phyloP scores from a whole-genome alignment of 2,888 invertebrate genomes.

The Spodoptera exigua region DNA sequence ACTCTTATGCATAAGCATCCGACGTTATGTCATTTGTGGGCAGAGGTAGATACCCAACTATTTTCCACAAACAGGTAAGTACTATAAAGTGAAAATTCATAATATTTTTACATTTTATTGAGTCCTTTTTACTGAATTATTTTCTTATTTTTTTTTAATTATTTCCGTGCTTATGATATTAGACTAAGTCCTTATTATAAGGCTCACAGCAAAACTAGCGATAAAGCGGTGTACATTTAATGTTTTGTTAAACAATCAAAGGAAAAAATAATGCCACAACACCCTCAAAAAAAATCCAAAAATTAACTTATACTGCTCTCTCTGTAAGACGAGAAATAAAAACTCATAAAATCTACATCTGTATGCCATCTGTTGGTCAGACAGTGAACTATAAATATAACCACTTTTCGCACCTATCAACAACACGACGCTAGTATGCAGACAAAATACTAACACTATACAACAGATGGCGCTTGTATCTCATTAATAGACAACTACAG shows the following conservation, averaged over 20 bases:
- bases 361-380: conserved; percentile 44
- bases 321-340: conserved; percentile 19
- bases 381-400: conserved; percentile 10
- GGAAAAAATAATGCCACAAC: too few relatives aligned
- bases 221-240: too few relatives aligned
- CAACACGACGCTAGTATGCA: conserved; percentile 4
- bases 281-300: too few relatives aligned
- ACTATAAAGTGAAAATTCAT: too few relatives aligned
- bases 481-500: background rate
- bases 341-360: background rate
- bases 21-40: background rate
- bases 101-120: too few relatives aligned
- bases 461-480: conserved; percentile 39
- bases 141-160: too few relatives aligned
- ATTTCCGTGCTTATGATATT: too few relatives aligned
- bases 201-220: too few relatives aligned
- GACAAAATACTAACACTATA: background rate
- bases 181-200: too few relatives aligned
- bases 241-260: too few relatives aligned
- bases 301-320: conserved; percentile 4
- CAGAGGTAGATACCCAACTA: background rate
- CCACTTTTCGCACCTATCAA: background rate
- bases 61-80: background rate
- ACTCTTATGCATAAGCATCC: conserved; percentile 1
- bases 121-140: too few relatives aligned